Conservation (phyloP, 23 tunicate species). For the Halocynthia aurantium region DNA sequence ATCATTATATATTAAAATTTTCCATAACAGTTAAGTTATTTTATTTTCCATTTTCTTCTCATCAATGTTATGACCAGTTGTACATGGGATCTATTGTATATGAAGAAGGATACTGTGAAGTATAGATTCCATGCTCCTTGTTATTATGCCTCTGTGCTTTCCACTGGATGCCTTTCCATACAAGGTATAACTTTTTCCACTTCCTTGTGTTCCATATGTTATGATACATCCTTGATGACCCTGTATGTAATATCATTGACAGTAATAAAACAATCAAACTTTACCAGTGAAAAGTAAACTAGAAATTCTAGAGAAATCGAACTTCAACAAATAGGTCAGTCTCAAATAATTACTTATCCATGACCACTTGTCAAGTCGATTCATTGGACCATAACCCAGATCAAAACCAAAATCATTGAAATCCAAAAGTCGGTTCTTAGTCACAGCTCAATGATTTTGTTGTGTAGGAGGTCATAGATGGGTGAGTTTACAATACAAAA, state of each 20-base stretch:
- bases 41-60: too few species aligned
- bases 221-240: conserved; percentile 67
- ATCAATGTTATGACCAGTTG: background rate
- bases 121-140: conserved; percentile 58
- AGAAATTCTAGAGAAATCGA: background rate
- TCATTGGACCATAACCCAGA: too few species aligned
- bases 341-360: too few species aligned
- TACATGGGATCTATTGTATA: background rate
- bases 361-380: too few species aligned
- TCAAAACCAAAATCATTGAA: too few species aligned
- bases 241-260: conserved; percentile 11
- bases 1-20: background rate
- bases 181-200: conserved; percentile 84
- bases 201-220: conserved; percentile 75
- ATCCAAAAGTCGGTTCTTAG: too few species aligned
- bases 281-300: too few species aligned
- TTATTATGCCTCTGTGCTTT: conserved; percentile 82
- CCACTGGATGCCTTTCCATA: conserved; percentile 95
- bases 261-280: background rate
- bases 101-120: conserved; percentile 26
- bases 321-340: background rate
- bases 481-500: too few species aligned
- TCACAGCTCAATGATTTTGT: too few species aligned
- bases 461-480: too few species aligned
- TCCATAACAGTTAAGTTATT: too few species aligned